These are phyloP conservation scores for Argyrosomus regius DNA, from an alignment of 2,797 vertebrate genomes.

Conservation along the genomic window DNA sequence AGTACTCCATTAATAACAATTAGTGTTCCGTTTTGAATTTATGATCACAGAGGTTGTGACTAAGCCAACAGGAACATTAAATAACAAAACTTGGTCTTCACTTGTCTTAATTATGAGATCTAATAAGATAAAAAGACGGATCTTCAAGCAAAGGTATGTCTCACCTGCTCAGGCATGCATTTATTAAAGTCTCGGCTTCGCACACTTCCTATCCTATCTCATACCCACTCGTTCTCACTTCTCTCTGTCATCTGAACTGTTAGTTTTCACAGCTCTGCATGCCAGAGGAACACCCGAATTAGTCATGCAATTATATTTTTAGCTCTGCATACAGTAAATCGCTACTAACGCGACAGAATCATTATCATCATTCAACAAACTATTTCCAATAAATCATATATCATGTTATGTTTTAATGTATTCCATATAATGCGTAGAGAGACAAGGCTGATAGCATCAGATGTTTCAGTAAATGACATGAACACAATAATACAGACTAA, in stretches of 20 bases:
- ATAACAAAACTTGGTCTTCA: constrained; percentile 45
- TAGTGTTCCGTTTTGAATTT: constrained; percentile 35
- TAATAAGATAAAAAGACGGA: constrained; percentile 50
- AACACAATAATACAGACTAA: too few species aligned
- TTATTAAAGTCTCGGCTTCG: constrained; percentile 50
- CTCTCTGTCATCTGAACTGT: constrained; percentile 29
- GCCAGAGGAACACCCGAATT: constrained; percentile 25
- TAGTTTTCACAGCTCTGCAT: constrained; percentile 18
- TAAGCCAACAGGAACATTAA: constrained; percentile 32
- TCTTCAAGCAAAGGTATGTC: constrained; percentile 38
- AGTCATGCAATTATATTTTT: constrained; percentile 4
- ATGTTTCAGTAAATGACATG: neutral
- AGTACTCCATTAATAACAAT: constrained; percentile 43
- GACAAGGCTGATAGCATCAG: neutral
- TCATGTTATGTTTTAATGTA: neutral
- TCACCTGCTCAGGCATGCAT: constrained; percentile 37
- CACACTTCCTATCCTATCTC: constrained; percentile 49
- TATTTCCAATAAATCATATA: neutral
- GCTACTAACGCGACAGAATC: neutral
- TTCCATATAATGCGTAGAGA: neutral
- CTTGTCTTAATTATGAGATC: constrained; percentile 58
- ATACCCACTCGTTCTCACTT: constrained; percentile 37
- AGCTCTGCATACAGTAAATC: constrained; percentile 14
- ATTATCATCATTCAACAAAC: neutral
- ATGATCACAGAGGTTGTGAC: constrained; percentile 33